Conservation (phyloP, 2,888 invertebrate species). For the Limnephilus rhombicus region DNA sequence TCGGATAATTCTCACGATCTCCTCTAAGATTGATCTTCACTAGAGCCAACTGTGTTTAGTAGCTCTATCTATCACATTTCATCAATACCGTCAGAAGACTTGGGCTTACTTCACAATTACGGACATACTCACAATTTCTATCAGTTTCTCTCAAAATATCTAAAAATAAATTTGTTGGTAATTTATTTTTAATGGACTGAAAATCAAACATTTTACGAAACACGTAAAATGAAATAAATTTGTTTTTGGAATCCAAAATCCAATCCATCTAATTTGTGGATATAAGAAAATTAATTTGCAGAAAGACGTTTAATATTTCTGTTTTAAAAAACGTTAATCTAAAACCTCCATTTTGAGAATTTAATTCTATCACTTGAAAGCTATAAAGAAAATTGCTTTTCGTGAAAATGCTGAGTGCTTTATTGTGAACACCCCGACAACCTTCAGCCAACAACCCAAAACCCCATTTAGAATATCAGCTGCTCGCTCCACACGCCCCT, state of each 20-base stretch:
- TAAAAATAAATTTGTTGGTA: no score
- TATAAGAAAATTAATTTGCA: neutral
- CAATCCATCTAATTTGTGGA: neutral
- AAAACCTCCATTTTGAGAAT: neutral
- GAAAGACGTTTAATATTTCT: neutral
- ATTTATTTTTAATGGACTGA: no score
- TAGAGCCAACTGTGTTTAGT: no score
- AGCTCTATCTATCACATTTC: no score
- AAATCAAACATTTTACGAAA: neutral
- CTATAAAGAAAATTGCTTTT: conserved; percentile 11
- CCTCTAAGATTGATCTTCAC: no score
- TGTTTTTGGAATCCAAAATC: neutral
- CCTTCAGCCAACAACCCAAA: neutral
- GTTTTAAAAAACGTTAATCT: neutral
- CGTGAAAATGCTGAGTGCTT: conserved; percentile 22
- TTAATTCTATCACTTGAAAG: neutral
- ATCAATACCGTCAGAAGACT: no score
- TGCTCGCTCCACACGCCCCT: neutral
- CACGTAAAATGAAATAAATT: neutral
- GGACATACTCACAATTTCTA: no score
- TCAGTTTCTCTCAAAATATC: no score
- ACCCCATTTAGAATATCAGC: conserved; percentile 32
- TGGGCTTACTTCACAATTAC: no score
- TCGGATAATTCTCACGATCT: no score
- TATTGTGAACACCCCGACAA: conserved; percentile 24